These are phyloP conservation scores for Cephus pulcher DNA, from an alignment of 2,888 invertebrate species.

Conservation along the genomic window DNA sequence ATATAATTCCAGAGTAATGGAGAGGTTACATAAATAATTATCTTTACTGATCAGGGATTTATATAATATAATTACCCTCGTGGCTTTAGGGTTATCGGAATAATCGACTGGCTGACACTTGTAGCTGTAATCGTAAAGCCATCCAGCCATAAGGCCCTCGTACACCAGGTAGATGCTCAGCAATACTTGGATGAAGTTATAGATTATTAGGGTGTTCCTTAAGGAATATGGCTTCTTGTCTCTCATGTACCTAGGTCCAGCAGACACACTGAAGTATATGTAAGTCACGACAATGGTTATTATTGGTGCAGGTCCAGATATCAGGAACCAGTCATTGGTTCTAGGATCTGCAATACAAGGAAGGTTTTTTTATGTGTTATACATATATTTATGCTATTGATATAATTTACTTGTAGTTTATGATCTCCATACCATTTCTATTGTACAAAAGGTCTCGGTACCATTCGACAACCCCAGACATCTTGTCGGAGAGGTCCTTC, in stretches of 20 bases:
- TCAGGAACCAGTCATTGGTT: conserved; percentile 80
- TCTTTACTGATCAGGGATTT: neutral
- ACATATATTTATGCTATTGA: neutral
- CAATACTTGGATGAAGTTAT: conserved; percentile 89
- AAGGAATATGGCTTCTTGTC: conserved; percentile 86
- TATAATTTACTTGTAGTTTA: neutral
- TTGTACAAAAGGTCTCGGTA: conserved; percentile 56
- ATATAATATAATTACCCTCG: conserved; percentile 70
- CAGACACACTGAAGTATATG: conserved; percentile 77
- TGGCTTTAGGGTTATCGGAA: conserved; percentile 70
- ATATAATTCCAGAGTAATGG: neutral
- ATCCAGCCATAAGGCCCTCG: conserved; percentile 66
- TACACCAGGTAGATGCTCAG: conserved; percentile 83
- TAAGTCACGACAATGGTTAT: conserved; percentile 76
- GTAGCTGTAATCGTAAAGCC: conserved; percentile 74
- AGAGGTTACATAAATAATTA: neutral
- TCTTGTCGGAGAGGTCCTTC: conserved; percentile 25
- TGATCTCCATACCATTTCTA: conserved; percentile 45
- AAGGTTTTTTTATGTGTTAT: neutral
- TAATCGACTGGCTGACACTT: conserved; percentile 81
- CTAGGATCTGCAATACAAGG: conserved; percentile 71
- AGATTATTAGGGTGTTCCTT: conserved; percentile 80
- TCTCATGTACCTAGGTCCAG: conserved; percentile 90
- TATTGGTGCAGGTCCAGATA: conserved; percentile 76
- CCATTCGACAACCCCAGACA: conserved; percentile 57